Evolutionary conservation across 2,888 invertebrate genomes (phyloP).

Genomic region (Calameuta filiformis): DNA sequence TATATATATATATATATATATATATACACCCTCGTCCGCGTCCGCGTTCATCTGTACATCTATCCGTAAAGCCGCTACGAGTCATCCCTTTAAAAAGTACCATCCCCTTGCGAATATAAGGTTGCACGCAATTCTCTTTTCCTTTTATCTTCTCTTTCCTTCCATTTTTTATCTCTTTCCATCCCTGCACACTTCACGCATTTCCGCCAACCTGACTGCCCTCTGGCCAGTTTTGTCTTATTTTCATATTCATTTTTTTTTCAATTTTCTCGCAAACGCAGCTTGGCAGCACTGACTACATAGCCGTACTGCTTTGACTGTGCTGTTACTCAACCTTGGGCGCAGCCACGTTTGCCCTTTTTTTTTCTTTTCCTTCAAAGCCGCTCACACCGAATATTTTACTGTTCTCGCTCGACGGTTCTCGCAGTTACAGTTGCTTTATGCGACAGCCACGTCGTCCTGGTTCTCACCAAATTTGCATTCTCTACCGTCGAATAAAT

Average conservation of each 20-base stretch:
- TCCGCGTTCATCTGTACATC: not conserved
- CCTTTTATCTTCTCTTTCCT: not conserved
- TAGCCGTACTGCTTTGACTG: not conserved
- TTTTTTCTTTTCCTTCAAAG: not conserved
- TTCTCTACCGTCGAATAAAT: conserved; percentile 14
- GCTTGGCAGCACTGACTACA: not conserved
- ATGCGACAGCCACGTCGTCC: conserved; percentile 19
- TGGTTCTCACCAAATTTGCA: not conserved
- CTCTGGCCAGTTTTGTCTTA: conserved; percentile 4
- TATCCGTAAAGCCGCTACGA: not conserved
- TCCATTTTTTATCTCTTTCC: not conserved
- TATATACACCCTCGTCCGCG: not conserved
- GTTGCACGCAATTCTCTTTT: not conserved
- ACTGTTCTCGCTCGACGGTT: conserved; percentile 13
- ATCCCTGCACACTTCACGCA: conserved; percentile 6
- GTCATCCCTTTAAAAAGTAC: not conserved
- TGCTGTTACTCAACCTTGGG: not conserved
- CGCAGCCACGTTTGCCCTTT: not conserved
- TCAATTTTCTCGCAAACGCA: conserved; percentile 26
- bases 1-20: not conserved
- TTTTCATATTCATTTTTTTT: conserved; percentile 14
- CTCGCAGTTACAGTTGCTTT: conserved; percentile 28
- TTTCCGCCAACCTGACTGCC: conserved; percentile 1
- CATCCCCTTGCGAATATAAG: not conserved
- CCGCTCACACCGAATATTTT: conserved; percentile 17